Conservation (phyloP, 2,888 invertebrate species). For the Pristionchus japonicus region DNA sequence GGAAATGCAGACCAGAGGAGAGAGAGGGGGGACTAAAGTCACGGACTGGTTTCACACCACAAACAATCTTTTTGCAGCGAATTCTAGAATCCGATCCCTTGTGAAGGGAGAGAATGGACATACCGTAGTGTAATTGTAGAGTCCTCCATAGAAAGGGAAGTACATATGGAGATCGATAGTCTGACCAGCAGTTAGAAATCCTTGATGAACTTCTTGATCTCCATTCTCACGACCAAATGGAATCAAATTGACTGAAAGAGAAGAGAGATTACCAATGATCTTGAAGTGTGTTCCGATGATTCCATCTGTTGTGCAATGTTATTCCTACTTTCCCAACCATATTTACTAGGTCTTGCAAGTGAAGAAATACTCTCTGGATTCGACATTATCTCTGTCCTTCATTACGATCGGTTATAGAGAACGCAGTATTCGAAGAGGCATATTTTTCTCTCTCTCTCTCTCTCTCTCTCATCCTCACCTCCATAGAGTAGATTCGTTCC, state of each 20-base stretch:
- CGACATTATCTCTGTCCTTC: too few species aligned
- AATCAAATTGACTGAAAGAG: conserved; percentile 66
- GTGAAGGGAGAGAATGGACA: conserved; percentile 9
- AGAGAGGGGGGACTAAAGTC: neutral
- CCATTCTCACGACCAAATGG: conserved; percentile 73
- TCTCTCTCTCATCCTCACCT: conserved; percentile 51
- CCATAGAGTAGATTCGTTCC: conserved; percentile 71
- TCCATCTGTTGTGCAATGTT: too few species aligned
- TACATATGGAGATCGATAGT: conserved; percentile 73
- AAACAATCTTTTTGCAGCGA: neutral
- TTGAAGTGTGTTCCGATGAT: neutral
- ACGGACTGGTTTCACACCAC: neutral
- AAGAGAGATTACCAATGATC: neutral
- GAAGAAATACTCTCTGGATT: too few species aligned
- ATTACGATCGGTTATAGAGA: too few species aligned
- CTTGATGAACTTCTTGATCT: conserved; percentile 71
- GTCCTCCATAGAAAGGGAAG: conserved; percentile 73
- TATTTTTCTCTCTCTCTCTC: neutral
- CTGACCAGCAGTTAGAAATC: conserved; percentile 71
- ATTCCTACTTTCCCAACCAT: too few species aligned
- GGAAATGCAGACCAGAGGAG: neutral
- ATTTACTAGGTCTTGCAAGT: too few species aligned
- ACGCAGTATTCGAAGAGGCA: too few species aligned
- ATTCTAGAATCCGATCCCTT: neutral
- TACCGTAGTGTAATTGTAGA: conserved; percentile 73